Percentiles rank a stretch among this genome's conserved stretches.
Evolutionary conservation across 2,888 invertebrate species (phyloP).

Genomic region (Siphlonurus alternatus): DNA sequence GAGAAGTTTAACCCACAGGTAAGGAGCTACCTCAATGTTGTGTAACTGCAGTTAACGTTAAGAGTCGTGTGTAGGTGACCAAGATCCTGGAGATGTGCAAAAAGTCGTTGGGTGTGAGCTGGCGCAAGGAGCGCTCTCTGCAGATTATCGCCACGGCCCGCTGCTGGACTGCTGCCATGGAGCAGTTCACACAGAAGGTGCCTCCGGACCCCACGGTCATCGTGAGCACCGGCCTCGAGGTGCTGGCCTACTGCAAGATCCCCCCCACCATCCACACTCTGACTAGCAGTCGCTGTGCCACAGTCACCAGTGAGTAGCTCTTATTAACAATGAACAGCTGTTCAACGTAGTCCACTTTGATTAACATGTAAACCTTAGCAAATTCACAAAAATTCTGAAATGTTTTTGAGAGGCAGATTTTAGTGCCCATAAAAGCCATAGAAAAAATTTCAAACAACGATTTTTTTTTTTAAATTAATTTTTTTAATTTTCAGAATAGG

Average conservation of each 20-base stretch:
- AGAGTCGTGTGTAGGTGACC: neutral
- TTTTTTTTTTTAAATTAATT: too few relatives aligned
- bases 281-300: too few relatives aligned
- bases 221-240: neutral
- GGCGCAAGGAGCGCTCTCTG: neutral
- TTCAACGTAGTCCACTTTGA: too few relatives aligned
- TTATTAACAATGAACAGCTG: too few relatives aligned
- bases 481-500: too few relatives aligned
- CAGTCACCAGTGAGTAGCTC: too few relatives aligned
- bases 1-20: neutral
- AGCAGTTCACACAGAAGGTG: neutral
- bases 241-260: neutral
- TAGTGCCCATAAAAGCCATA: too few relatives aligned
- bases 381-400: too few relatives aligned
- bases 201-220: neutral
- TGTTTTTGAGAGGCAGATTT: too few relatives aligned
- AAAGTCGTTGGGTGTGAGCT: neutral
- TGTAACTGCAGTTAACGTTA: neutral
- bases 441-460: too few relatives aligned
- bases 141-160: neutral
- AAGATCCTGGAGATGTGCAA: neutral
- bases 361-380: too few relatives aligned
- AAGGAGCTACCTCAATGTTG: neutral
- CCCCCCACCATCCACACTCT: neutral
- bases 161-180: neutral